Evolutionary conservation across 2,888 invertebrate genomes (phyloP).

Genomic region (Agrochola circellaris): DNA sequence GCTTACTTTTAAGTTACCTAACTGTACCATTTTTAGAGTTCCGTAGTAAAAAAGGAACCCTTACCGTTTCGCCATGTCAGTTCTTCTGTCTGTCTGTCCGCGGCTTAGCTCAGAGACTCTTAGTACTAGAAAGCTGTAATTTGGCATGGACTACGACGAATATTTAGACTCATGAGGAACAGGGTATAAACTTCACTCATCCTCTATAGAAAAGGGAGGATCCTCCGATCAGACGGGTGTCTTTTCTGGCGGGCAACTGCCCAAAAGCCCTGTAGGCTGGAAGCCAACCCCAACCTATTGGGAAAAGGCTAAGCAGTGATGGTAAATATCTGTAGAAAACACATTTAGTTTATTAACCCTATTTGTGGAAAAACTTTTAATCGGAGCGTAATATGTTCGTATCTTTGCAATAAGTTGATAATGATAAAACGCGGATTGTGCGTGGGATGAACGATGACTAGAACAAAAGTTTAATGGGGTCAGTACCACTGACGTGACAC

Average conservation of each 20-base stretch:
- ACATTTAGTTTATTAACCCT: not conserved
- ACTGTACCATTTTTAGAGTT: not conserved
- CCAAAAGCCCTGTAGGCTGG: no score
- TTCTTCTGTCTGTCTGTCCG: no score
- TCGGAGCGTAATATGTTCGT: not conserved
- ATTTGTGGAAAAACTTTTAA: slow-evolving; percentile 1
- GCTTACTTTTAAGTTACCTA: not conserved
- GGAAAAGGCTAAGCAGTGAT: not conserved
- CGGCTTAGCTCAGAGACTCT: no score
- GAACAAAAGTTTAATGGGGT: not conserved
- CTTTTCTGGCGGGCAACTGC: no score
- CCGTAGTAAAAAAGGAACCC: no score
- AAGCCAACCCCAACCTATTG: not conserved
- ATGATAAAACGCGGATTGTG: not conserved
- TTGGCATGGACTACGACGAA: no score
- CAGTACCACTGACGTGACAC: not conserved
- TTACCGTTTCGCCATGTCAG: no score
- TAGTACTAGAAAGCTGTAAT: no score
- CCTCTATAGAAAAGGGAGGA: no score
- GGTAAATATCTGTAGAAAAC: not conserved
- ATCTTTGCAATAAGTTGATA: not conserved
- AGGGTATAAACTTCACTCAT: no score
- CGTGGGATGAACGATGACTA: not conserved
- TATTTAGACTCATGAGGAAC: no score
- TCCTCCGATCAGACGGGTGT: no score